Percentiles rank a stretch among this genome's conserved stretches.
These are phyloP conservation scores for Sarcophilus harrisii DNA, from an alignment of 2,797 vertebrate species.

Conservation along the genomic window DNA sequence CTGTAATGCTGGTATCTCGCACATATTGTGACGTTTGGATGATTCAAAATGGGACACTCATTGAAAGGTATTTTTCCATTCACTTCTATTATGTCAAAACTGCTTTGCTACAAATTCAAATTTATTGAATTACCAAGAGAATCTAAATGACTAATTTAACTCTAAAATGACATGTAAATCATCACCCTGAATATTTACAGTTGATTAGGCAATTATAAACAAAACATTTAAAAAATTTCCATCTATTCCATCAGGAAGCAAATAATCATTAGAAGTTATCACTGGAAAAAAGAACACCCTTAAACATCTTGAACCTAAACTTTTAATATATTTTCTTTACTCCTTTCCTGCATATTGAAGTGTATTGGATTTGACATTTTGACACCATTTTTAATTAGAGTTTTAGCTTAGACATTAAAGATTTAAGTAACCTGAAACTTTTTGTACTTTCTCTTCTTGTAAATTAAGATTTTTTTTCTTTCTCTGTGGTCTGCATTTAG, in stretches of 20 bases:
- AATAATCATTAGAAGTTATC: neutral
- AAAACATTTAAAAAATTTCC: conserved; percentile 42
- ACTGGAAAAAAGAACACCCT: conserved; percentile 21
- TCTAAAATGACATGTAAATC: conserved; percentile 10
- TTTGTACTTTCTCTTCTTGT: conserved; percentile 26
- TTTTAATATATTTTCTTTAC: conserved; percentile 46
- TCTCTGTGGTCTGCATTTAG: neutral
- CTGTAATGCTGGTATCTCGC: conserved; percentile 93
- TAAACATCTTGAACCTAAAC: conserved; percentile 26
- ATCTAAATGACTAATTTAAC: conserved; percentile 24
- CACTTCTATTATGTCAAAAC: conserved; percentile 40
- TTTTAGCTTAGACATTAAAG: conserved; percentile 39
- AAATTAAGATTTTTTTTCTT: conserved; percentile 53
- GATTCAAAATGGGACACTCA: conserved; percentile 99
- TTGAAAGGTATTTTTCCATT: conserved; percentile 92
- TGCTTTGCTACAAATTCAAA: conserved; percentile 45
- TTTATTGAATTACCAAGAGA: conserved; percentile 36
- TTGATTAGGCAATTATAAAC: conserved; percentile 48
- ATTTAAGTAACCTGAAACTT: conserved; percentile 6
- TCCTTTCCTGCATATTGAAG: conserved; percentile 33
- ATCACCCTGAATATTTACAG: conserved; percentile 43
- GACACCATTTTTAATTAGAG: conserved; percentile 55
- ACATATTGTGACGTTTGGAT: conserved; percentile 99
- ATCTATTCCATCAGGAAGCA: neutral
- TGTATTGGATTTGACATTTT: conserved; percentile 27